Evolutionary conservation across 2,888 invertebrate species (phyloP), one percentile per base, ranked within the genome.

Genomic region (Trachelus tabidus): DNA sequence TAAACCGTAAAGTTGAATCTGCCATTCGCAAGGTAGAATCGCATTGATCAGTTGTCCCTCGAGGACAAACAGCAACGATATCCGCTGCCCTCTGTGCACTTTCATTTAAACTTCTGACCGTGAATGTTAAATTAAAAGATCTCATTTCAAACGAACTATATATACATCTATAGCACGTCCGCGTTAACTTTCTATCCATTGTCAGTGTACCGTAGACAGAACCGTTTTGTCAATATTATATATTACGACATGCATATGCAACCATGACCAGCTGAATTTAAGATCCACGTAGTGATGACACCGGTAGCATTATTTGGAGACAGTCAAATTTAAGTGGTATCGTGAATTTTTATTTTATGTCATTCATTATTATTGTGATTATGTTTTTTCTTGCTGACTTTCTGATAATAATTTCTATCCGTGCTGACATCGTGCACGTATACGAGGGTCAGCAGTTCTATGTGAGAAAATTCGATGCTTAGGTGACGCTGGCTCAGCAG

Each of bases 401-500:
- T 71, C 31, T 31, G 71, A 31, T 31, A 11, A 33, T 71, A 71
- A n/a, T 33, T 30, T 71, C 31, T 34, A 23, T 11, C 31, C 56
- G 56, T 56, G 30, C 71, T 71, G 33, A 2, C 31, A 34, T 30
- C 9, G 15, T 33, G 1, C 23, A 71, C 33, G 23, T n/a, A 23
- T 23, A 56, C 15, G 23, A 56, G 56, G 33, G 71, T 71, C 71
- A 31, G 71, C 71, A 34, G 71, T 71, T 71, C 31, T 71, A 31
- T 15, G 34, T 71, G 71, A 71, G 69, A 80, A 80, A 78, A 81
- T 74, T 77, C 73, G 77, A 77, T 78, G 69, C 34, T 73, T 69
- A 40, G 77, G 76, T 74, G 40, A 37, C 69, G 78, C 80, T 80
- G 75, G 78, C 79, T 81, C 80, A 81, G 81, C 80, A 77, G 11